phyloP scores from a whole-genome alignment of 2,797 vertebrate genomes.

The Microctenopoma lineatum region DNA sequence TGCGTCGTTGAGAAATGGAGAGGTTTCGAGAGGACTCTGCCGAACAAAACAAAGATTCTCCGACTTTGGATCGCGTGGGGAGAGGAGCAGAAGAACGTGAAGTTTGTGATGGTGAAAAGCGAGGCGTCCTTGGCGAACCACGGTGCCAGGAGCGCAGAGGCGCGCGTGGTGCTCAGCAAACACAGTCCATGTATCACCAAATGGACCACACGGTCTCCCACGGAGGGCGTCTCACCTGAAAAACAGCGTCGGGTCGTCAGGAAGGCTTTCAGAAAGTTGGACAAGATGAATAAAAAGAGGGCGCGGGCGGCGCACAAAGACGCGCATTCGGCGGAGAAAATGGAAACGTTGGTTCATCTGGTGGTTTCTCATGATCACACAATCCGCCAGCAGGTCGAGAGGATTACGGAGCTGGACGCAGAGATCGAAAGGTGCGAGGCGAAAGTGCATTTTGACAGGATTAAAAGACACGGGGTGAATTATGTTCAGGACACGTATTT shows the following conservation, averaged over 20 bases:
- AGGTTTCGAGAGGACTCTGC: conserved; percentile 92
- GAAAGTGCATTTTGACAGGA: conserved; percentile 89
- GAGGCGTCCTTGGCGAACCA: conserved; percentile 88
- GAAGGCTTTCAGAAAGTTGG: conserved; percentile 96
- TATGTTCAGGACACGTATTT: conserved; percentile 97
- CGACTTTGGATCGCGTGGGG: conserved; percentile 95
- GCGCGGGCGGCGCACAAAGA: conserved; percentile 76
- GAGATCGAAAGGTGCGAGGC: conserved; percentile 93
- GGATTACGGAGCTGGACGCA: conserved; percentile 90
- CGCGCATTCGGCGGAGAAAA: conserved; percentile 81
- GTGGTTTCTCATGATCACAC: conserved; percentile 96
- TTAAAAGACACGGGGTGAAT: conserved; percentile 90
- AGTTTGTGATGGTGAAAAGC: conserved; percentile 91
- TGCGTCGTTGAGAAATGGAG: conserved; percentile 97
- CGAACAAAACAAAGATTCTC: conserved; percentile 91
- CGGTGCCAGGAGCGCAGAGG: conserved; percentile 92
- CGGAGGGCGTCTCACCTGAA: conserved; percentile 84
- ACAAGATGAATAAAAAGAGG: conserved; percentile 90
- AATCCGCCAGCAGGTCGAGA: conserved; percentile 93
- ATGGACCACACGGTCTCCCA: conserved; percentile 64
- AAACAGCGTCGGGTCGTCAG: conserved; percentile 92
- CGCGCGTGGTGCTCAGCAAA: conserved; percentile 91
- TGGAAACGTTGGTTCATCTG: conserved; percentile 94
- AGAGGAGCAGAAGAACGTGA: conserved; percentile 90
- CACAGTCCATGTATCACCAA: conserved; percentile 81